phyloP scores from a whole-genome alignment of 2,797 vertebrate species.

The Pristis pectinata region DNA sequence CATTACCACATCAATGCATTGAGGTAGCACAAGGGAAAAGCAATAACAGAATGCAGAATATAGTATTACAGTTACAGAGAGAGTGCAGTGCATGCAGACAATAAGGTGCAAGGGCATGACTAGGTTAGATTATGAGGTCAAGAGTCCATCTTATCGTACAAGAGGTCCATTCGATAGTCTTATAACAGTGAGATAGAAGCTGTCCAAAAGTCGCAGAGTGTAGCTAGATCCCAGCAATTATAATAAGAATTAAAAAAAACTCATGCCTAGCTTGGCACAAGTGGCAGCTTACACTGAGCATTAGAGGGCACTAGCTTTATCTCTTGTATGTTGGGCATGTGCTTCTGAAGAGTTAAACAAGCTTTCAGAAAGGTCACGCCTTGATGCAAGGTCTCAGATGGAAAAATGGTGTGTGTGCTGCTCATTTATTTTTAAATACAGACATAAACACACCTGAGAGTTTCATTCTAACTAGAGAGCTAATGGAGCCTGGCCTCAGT shows the following conservation, averaged over 20 bases:
- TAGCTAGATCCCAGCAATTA: too few relatives aligned
- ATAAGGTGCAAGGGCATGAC: neutral
- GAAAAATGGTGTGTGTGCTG: neutral
- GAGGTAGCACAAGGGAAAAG: too few relatives aligned
- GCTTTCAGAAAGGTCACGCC: neutral
- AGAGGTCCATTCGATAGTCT: too few relatives aligned
- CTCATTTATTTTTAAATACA: conserved; percentile 30
- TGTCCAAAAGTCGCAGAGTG: too few relatives aligned
- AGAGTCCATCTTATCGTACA: too few relatives aligned
- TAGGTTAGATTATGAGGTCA: too few relatives aligned
- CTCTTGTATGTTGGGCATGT: neutral
- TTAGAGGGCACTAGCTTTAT: too few relatives aligned
- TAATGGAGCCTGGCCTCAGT: neutral
- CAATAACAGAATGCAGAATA: too few relatives aligned
- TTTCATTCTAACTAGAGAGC: neutral
- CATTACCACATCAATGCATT: too few relatives aligned
- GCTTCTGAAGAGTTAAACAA: neutral
- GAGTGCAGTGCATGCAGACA: neutral
- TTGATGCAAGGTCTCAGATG: neutral
- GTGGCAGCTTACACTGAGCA: too few relatives aligned
- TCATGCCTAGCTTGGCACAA: neutral
- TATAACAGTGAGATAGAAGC: too few relatives aligned
- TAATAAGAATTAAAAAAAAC: too few relatives aligned
- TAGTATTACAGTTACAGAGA: neutral
- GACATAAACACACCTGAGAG: neutral